These are phyloP conservation scores for Nomada goodeniana DNA, from an alignment of 2,888 invertebrate genomes.

Conservation along the genomic window DNA sequence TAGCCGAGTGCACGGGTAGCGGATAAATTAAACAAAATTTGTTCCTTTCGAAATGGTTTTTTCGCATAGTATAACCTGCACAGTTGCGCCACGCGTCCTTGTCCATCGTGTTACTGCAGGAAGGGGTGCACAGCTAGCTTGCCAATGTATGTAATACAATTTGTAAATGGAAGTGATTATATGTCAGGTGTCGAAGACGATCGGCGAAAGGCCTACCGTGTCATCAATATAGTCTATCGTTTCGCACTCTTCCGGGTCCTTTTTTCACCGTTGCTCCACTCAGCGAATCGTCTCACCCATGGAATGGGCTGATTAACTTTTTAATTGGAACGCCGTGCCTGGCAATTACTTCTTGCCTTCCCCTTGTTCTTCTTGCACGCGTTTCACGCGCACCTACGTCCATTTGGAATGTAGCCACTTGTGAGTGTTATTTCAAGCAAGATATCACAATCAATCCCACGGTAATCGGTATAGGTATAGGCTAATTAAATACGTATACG, in stretches of 20 bases:
- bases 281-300: slow-evolving; percentile 40
- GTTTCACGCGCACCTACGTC: slow-evolving; percentile 21
- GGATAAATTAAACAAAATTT: too few relatives aligned
- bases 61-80: too few relatives aligned
- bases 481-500: too few relatives aligned
- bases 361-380: slow-evolving; percentile 46
- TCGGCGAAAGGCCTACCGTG: slow-evolving; percentile 52
- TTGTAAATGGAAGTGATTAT: slow-evolving; percentile 34
- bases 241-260: slow-evolving; percentile 19
- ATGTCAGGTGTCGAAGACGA: slow-evolving; percentile 27
- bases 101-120: too few relatives aligned
- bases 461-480: neutral
- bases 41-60: too few relatives aligned
- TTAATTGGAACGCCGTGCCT: slow-evolving; percentile 81
- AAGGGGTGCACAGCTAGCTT: too few relatives aligned
- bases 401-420: neutral
- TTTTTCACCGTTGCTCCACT: slow-evolving; percentile 15
- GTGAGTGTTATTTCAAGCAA: slow-evolving; percentile 30
- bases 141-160: slow-evolving; percentile 19
- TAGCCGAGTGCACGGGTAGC: too few relatives aligned
- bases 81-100: too few relatives aligned
- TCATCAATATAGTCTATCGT: slow-evolving; percentile 25
- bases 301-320: slow-evolving; percentile 82
- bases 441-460: slow-evolving; percentile 22
- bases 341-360: slow-evolving; percentile 77